Base-by-base conservation (phyloP, 2,797 vertebrate species). In the Danio jaintianensis region DNA sequence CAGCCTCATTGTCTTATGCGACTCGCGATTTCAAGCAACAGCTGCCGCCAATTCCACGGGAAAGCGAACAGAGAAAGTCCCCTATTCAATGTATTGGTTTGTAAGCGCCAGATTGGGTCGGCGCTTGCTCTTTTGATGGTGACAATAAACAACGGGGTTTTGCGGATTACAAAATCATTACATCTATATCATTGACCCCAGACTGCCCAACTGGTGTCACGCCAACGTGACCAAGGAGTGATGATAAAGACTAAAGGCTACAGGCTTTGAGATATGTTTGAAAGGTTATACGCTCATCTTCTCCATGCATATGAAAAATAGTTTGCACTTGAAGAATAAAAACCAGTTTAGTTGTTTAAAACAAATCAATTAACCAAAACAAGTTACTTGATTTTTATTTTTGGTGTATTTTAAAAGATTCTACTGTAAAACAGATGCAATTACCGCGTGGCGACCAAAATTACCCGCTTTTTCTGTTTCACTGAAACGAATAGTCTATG, bases 21-120 rank as follows among this genome's bases (percentile, higher is more conserved):
- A 94, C 94, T 94, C 92, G 93, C 95, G 94, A 97, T 95, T 95
- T 95, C 94, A 94, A 94, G 95, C 93, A 91, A 95, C 97, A 98
- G 96, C 96, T 98, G 97, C 95, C 94, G 90, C 94, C 92, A 94
- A 90, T 94, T 94, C 92, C 92, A 94, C 92, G 92, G 91, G 90
- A 90, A 90, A 90, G 87, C 87, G 89, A 87, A 38, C 84, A 86
- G 85, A 89, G 87, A 89, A 72, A 83, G 84, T 85, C 78, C 68
- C 86, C 82, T 29, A 79, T 86, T 93, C 89, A 94, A 88, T 88
- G 88, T 86, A 69, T 82, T 85, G 85, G 86, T 75, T 88, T 86
- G 74, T 78, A 85, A 86, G 87, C 90, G 91, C 88, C 93, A 94
- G 93, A 94, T 93, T 94, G 93, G 91, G 85, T 90, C 82, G 91